Conservation (phyloP, 1,140 invertebrate species). For the Lanistes nyassanus region DNA sequence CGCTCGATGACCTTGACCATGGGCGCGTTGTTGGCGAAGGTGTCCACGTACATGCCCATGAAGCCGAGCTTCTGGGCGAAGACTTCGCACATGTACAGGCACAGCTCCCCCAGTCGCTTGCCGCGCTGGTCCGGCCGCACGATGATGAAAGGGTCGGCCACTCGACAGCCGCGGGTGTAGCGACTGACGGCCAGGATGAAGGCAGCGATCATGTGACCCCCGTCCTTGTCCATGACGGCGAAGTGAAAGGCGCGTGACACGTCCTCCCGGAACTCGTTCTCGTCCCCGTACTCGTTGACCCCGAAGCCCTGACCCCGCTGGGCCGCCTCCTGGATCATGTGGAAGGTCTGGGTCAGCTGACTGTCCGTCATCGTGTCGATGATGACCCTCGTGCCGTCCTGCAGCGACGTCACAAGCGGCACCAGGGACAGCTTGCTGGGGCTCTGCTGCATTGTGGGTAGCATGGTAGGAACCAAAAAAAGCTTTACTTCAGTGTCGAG, state of each 20-base stretch:
- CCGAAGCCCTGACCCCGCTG: slow-evolving; percentile 43
- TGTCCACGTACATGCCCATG: slow-evolving; percentile 50
- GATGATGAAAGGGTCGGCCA: slow-evolving; percentile 47
- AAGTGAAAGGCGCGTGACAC: slow-evolving; percentile 42
- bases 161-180: slow-evolving; percentile 45
- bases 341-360: slow-evolving; percentile 45
- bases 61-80: slow-evolving; percentile 43
- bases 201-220: slow-evolving; percentile 42
- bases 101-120: slow-evolving; percentile 39
- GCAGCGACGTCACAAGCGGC: slow-evolving; percentile 2
- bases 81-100: slow-evolving; percentile 35
- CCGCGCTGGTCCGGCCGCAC: slow-evolving; percentile 39
- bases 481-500: too few species aligned
- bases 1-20: slow-evolving; percentile 44
- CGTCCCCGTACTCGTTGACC: slow-evolving; percentile 44
- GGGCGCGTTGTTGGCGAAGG: slow-evolving; percentile 47
- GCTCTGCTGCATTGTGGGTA: too few species aligned
- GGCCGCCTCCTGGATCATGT: slow-evolving; percentile 44
- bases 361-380: slow-evolving; percentile 46
- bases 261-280: slow-evolving; percentile 46
- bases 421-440: background rate
- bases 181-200: slow-evolving; percentile 48
- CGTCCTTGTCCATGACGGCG: slow-evolving; percentile 43
- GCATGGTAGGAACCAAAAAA: too few species aligned
- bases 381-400: slow-evolving; percentile 34